These are phyloP conservation scores for Nyctereutes procyonoides DNA, from an alignment of 2,113 vertebrate species.

Conservation along the genomic window DNA sequence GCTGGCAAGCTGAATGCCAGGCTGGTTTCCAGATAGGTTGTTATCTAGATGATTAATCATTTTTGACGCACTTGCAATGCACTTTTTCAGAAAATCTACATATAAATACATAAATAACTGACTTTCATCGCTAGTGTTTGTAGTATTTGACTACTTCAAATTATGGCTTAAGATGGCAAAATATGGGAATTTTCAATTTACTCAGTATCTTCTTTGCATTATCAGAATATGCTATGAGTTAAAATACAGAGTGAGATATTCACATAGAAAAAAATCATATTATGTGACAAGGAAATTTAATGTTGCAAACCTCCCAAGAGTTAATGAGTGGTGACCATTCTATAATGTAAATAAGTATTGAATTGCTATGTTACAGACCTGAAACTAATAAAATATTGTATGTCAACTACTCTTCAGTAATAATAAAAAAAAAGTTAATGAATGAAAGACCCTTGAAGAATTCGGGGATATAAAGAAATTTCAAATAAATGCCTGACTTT, in stretches of 20 bases:
- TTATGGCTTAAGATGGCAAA: background rate
- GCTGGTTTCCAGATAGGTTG: background rate
- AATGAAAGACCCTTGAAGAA: slow-evolving; percentile 11
- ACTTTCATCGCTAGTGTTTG: background rate
- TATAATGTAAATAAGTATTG: background rate
- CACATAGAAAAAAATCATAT: background rate
- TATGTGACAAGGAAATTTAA: background rate
- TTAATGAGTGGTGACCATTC: background rate
- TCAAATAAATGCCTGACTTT: background rate
- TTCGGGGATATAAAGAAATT: background rate
- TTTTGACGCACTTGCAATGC: background rate
- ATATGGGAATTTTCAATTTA: background rate
- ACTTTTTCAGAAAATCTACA: background rate
- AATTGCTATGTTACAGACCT: background rate
- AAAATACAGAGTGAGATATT: background rate
- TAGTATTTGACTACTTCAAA: background rate
- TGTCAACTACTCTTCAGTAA: background rate
- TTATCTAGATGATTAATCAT: background rate
- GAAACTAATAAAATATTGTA: background rate
- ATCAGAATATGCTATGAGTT: background rate
- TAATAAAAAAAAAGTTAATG: background rate
- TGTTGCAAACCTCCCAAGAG: background rate
- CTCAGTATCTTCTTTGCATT: background rate
- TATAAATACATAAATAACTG: background rate
- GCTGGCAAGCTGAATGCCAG: background rate